These are phyloP conservation scores for Caenorhabditis sinica DNA, from an alignment of 2,888 invertebrate genomes.

Conservation along the genomic window DNA sequence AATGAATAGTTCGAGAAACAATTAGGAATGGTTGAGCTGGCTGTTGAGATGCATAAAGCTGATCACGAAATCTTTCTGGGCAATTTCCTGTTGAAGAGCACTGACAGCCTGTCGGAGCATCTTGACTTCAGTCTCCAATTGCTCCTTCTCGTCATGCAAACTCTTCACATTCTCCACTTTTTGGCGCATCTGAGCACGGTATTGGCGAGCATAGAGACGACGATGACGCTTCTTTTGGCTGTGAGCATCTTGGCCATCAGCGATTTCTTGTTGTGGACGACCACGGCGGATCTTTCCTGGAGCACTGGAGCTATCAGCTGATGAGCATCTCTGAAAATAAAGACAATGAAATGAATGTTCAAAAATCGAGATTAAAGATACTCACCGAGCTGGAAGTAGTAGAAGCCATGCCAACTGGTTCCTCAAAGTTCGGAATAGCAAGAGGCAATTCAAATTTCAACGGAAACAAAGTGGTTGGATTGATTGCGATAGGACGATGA, in stretches of 20 bases:
- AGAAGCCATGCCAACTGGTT: slow-evolving; percentile 23
- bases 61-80: slow-evolving; percentile 59
- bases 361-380: not conserved
- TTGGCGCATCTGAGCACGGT: slow-evolving; percentile 72
- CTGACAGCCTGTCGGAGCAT: slow-evolving; percentile 48
- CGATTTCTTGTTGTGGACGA: slow-evolving; percentile 76
- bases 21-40: slow-evolving; percentile 34
- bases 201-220: slow-evolving; percentile 72
- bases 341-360: not conserved
- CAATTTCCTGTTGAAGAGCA: slow-evolving; percentile 45
- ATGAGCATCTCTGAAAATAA: slow-evolving; percentile 63
- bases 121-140: slow-evolving; percentile 57
- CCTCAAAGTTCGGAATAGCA: slow-evolving; percentile 16
- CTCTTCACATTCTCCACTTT: slow-evolving; percentile 75
- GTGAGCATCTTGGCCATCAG: slow-evolving; percentile 71
- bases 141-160: slow-evolving; percentile 66
- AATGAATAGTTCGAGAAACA: not conserved
- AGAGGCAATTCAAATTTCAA: slow-evolving; percentile 28
- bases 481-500: slow-evolving; percentile 54
- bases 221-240: slow-evolving; percentile 73
- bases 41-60: slow-evolving; percentile 40
- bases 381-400: slow-evolving; percentile 60
- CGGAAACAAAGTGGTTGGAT: slow-evolving; percentile 18
- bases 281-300: slow-evolving; percentile 66
- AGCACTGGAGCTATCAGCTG: slow-evolving; percentile 49